Base-by-base conservation (phyloP, 1,140 invertebrate genomes). In the Drosophila elegans region DNA sequence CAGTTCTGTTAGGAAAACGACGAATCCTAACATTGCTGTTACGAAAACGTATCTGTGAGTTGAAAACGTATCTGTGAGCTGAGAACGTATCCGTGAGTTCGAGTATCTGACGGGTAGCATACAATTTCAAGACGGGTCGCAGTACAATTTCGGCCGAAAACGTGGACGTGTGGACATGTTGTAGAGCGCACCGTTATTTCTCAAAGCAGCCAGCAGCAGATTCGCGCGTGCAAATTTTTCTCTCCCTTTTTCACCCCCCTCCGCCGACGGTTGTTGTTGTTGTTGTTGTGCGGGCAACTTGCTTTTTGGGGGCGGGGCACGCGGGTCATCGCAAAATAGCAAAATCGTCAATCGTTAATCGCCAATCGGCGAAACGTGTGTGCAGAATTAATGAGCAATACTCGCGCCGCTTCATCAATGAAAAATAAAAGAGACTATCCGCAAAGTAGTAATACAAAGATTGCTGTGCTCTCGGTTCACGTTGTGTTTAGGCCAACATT, bases 371-470 rank as follows among this genome's bases (percentile, higher is more conserved):
- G 56, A 60, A 51, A 68, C 60, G 74, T 86, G 78, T 69, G 78
- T 78, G 78, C 66, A 63, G 46, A 66, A 55, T 81, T 80, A 67
- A 85, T 74, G 56, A 72, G 29, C 59, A 74, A 78, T 80, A 41
- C 59, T 56, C 59, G 55, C 72, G 60, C 59, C 64, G 78, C 60
- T 46, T 68, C 59, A 72, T 86, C 74, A 84, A 86, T 85, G 64
- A 71, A 66, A 49, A 51, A 7, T 13, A 51, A 34, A 45, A 29
- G 29, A 66, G 36, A 66, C 64, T 51, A 36, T 44, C 13, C 64
- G 60, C 46, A 45, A 51, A 67, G 29, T 51, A 68, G 61, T 53
- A 68, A 29, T 25, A 39, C 46, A 34, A 29, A 68, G 46, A 52
- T 52, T 61, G 63, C 59, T 46, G 63, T 62, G 63, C 56, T 41